Evolutionary conservation across 2,113 vertebrate species (phyloP).

Genomic region (Microtus montanus): DNA sequence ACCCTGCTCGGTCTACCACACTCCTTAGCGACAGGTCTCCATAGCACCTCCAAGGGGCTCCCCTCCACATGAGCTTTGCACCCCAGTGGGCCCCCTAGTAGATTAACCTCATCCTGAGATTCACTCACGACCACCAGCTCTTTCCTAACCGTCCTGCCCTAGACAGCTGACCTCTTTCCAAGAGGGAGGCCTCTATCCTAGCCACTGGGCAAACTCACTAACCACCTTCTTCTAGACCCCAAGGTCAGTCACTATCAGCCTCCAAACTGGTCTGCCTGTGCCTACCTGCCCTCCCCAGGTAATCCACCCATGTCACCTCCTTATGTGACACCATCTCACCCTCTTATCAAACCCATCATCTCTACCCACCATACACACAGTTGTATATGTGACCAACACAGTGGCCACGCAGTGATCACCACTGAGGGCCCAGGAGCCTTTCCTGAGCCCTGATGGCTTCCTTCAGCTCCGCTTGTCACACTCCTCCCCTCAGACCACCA

Average conservation of each 20-base stretch:
- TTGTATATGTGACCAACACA: not conserved
- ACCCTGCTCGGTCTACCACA: too few species aligned
- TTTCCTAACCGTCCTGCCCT: not conserved
- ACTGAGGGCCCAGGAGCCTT: not conserved
- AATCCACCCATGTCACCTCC: not conserved
- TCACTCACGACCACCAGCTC: not conserved
- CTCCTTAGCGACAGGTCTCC: not conserved
- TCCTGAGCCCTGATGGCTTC: not conserved
- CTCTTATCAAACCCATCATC: not conserved
- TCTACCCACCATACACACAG: too few species aligned
- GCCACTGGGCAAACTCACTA: not conserved
- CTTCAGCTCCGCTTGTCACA: too few species aligned
- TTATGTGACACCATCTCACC: not conserved
- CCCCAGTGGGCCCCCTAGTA: not conserved
- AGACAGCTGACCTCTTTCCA: not conserved
- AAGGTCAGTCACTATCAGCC: not conserved
- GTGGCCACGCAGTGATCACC: not conserved
- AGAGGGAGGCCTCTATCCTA: not conserved
- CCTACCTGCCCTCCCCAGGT: too few species aligned
- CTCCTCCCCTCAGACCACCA: not conserved
- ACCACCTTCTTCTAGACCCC: not conserved
- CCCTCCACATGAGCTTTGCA: not conserved
- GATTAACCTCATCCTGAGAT: not conserved
- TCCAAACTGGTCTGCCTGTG: not conserved
- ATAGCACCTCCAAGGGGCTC: not conserved